Evolutionary conservation across 2,113 vertebrate genomes (phyloP).

Genomic region (Cryptomyrus ogoouensis): DNA sequence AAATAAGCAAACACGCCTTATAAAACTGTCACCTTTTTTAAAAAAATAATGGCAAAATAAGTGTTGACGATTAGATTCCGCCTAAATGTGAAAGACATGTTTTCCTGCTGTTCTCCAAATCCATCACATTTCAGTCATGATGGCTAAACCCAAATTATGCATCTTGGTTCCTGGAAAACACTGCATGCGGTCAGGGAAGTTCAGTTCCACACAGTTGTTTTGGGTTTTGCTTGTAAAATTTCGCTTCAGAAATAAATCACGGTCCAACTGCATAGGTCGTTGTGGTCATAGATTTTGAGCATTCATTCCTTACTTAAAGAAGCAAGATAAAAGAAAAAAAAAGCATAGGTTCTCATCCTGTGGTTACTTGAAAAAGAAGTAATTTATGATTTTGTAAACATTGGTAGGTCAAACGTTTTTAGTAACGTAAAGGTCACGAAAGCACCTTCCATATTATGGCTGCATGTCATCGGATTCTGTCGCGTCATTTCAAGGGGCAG

Average conservation of each 20-base stretch:
- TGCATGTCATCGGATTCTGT: background rate
- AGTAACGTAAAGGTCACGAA: constrained; percentile 7
- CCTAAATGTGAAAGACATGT: background rate
- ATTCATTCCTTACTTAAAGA: constrained; percentile 18
- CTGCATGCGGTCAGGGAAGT: constrained; percentile 24
- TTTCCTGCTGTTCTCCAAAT: constrained; percentile 20
- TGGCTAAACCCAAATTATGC: constrained; percentile 32
- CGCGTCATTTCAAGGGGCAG: background rate
- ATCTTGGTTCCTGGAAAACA: constrained; percentile 19
- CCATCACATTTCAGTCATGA: constrained; percentile 31
- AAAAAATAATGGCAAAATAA: background rate
- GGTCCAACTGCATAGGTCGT: constrained; percentile 24
- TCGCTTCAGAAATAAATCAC: constrained; percentile 30
- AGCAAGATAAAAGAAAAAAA: background rate
- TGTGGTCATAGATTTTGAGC: constrained; percentile 12
- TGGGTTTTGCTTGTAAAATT: constrained; percentile 24
- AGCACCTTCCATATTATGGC: background rate
- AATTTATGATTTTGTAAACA: background rate
- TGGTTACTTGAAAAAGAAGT: background rate
- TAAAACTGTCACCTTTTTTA: background rate
- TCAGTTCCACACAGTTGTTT: constrained; percentile 16
- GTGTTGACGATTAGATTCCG: constrained; percentile 26
- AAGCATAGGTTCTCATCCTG: background rate
- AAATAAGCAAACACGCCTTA: background rate
- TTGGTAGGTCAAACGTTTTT: background rate